These are phyloP conservation scores for Epicauta chinensis DNA, from an alignment of 1,140 invertebrate genomes.

Conservation along the genomic window DNA sequence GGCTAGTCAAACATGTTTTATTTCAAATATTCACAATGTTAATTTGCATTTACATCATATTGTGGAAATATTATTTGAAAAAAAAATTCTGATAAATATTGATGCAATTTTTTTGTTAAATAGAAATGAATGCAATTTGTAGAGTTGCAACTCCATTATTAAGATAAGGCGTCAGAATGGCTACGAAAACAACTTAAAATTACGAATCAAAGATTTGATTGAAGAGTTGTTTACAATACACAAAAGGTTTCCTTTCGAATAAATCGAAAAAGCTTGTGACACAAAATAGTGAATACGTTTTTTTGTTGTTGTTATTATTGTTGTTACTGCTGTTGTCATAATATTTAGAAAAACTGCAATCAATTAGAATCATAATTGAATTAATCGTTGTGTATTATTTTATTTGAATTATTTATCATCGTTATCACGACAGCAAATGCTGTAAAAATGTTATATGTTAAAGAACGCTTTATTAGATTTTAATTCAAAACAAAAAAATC, in stretches of 20 bases:
- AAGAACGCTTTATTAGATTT: constrained; percentile 15
- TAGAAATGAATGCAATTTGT: constrained; percentile 1
- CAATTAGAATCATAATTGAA: constrained; percentile 15
- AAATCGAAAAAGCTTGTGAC: constrained; percentile 12
- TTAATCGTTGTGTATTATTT: constrained; percentile 13
- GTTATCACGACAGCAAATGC: constrained; percentile 5
- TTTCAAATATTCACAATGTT: constrained; percentile 10
- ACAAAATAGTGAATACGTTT: background rate
- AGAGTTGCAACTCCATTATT: constrained; percentile 6
- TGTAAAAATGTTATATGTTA: constrained; percentile 3
- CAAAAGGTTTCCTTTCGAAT: constrained; percentile 20
- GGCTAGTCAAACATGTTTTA: background rate
- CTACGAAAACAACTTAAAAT: constrained; percentile 30
- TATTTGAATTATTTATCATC: constrained; percentile 17
- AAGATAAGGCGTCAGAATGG: constrained; percentile 22
- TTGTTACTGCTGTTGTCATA: constrained; percentile 5
- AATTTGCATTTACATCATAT: constrained; percentile 6
- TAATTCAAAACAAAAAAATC: constrained; percentile 1
- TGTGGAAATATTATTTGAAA: constrained; percentile 1
- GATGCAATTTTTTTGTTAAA: constrained; percentile 2
- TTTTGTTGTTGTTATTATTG: background rate
- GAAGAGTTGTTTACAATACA: constrained; percentile 26
- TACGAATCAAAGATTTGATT: constrained; percentile 30
- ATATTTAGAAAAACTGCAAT: constrained; percentile 9
- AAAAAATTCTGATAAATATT: constrained; percentile 2